phyloP scores from a whole-genome alignment of 1,140 invertebrate genomes.

The Pteromalus puparum region DNA sequence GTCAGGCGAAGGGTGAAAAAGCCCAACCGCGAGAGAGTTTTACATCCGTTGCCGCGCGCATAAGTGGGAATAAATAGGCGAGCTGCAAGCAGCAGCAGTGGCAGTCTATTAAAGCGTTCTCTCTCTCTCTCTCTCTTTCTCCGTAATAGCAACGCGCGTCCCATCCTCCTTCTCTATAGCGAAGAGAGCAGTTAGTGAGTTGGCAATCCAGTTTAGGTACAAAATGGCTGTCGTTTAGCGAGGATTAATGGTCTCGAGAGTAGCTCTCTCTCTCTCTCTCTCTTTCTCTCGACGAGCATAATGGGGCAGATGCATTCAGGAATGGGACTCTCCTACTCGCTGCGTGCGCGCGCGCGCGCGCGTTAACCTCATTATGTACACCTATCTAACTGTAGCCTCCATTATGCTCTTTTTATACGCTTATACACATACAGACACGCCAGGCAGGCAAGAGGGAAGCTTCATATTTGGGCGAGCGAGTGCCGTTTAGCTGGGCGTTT shows the following conservation, averaged over 20 bases:
- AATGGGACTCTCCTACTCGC: conserved; percentile 55
- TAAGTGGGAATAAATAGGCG: conserved; percentile 27
- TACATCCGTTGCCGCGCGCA: not conserved
- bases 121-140: not conserved
- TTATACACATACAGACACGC: not conserved
- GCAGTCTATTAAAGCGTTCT: conserved; percentile 43
- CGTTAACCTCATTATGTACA: conserved; percentile 71
- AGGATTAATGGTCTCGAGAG: conserved; percentile 74
- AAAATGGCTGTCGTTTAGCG: conserved; percentile 76
- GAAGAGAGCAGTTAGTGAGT: conserved; percentile 63
- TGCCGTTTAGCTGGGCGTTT: conserved; percentile 75
- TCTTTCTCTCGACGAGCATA: conserved; percentile 59
- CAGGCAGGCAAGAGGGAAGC: conserved; percentile 43
- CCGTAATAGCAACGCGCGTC: not conserved
- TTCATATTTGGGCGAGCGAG: conserved; percentile 66
- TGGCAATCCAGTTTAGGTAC: conserved; percentile 76
- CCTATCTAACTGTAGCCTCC: conserved; percentile 67
- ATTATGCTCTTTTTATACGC: conserved; percentile 71
- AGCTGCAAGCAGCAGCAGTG: not conserved
- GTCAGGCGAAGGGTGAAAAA: not conserved
- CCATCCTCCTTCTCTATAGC: not conserved
- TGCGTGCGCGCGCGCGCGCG: conserved; percentile 50
- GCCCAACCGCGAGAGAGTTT: not conserved
- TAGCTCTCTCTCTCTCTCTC: conserved; percentile 51
- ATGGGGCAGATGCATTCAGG: conserved; percentile 74